Percentiles rank a stretch among this genome's conserved stretches.
These are phyloP conservation scores for Theodoxus fluviatilis DNA, from an alignment of 2,888 invertebrate genomes.

Conservation along the genomic window DNA sequence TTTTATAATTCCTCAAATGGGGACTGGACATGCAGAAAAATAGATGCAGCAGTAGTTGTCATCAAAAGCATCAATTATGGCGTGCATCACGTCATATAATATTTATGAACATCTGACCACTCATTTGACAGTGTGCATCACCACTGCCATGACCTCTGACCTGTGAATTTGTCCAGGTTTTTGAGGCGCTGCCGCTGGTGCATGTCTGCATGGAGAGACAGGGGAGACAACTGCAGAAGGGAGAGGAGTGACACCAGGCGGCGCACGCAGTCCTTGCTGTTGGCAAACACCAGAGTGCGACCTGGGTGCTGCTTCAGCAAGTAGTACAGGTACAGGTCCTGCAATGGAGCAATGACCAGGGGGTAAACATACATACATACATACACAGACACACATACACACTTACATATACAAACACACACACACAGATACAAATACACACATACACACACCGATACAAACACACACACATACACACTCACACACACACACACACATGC, in stretches of 20 bases:
- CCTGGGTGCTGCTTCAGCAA: constrained; percentile 85
- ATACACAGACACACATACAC: too few relatives aligned
- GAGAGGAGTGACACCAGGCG: constrained; percentile 71
- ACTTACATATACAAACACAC: too few relatives aligned
- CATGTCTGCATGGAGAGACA: constrained; percentile 77
- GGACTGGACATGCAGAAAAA: too few relatives aligned
- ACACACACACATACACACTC: too few relatives aligned
- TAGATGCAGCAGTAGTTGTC: too few relatives aligned
- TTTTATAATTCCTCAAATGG: too few relatives aligned
- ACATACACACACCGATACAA: too few relatives aligned
- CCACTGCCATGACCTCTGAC: constrained; percentile 40
- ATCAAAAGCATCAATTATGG: background rate
- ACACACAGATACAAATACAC: too few relatives aligned
- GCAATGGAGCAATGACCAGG: constrained; percentile 32
- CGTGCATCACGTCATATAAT: background rate
- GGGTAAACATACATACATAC: too few relatives aligned
- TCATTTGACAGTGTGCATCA: background rate
- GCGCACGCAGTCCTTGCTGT: constrained; percentile 86
- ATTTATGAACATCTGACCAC: too few relatives aligned
- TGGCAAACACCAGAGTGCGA: constrained; percentile 85
- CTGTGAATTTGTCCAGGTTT: constrained; percentile 82
- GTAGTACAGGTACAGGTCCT: constrained; percentile 92
- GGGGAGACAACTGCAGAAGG: constrained; percentile 61
- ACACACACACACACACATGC: too few relatives aligned
- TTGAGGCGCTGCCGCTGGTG: constrained; percentile 91